phyloP scores from a whole-genome alignment of 2,797 vertebrate species.

The Pogoniulus pusillus region DNA sequence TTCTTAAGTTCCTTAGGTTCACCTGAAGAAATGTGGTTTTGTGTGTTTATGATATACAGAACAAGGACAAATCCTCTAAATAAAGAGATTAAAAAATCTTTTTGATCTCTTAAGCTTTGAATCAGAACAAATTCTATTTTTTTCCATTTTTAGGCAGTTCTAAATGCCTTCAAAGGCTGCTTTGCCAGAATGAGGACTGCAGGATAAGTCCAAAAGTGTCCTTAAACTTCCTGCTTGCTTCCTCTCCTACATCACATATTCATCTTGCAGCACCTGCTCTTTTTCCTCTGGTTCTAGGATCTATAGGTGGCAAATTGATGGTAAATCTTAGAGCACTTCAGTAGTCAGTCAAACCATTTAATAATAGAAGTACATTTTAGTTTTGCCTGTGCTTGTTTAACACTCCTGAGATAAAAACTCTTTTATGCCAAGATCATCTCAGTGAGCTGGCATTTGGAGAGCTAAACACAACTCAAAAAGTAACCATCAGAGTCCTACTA shows the following conservation, averaged over 20 bases:
- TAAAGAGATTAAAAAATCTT: background rate
- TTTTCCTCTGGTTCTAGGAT: background rate
- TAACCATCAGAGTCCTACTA: background rate
- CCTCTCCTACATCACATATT: background rate
- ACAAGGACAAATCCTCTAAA: background rate
- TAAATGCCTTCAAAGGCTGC: background rate
- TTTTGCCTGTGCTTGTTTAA: slow-evolving; percentile 27
- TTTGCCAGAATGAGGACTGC: background rate
- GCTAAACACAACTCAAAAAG: slow-evolving; percentile 29
- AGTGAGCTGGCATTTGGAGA: slow-evolving; percentile 46
- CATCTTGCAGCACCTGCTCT: background rate
- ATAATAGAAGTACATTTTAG: background rate
- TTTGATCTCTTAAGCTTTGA: background rate
- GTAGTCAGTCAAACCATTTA: slow-evolving; percentile 15
- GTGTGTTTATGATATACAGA: background rate
- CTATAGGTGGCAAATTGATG: slow-evolving; percentile 18
- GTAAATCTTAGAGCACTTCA: slow-evolving; percentile 15
- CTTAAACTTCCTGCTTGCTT: background rate
- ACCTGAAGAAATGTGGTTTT: background rate
- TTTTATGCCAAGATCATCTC: slow-evolving; percentile 50
- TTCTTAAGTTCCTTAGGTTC: background rate
- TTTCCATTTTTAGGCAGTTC: background rate
- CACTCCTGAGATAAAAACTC: slow-evolving; percentile 24
- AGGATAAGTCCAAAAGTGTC: background rate
- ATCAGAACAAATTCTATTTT: background rate